Evolutionary conservation across 2,797 vertebrate species (phyloP).

Genomic region (Enteromius mattozi): DNA sequence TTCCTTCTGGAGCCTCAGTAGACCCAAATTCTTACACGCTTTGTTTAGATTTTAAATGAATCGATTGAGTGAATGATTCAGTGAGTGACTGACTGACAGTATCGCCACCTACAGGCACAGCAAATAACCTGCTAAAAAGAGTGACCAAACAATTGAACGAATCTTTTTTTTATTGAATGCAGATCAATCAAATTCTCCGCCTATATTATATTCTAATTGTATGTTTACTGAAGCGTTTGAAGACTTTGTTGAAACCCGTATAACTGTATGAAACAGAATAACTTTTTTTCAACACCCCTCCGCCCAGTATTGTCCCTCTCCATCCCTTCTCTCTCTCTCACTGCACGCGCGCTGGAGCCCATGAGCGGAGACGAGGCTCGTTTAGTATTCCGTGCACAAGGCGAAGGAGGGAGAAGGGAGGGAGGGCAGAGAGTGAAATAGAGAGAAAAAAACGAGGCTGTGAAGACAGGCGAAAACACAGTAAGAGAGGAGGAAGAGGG

Average conservation of each 20-base stretch:
- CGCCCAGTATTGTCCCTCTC: conserved; percentile 16
- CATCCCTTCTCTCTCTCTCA: conserved; percentile 40
- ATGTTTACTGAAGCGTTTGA: not conserved
- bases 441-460: conserved; percentile 62
- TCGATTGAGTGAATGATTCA: not conserved
- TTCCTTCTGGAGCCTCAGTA: not conserved
- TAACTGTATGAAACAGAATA: not conserved
- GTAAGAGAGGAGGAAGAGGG: conserved; percentile 63
- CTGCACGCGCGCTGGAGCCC: conserved; percentile 70
- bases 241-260: not conserved
- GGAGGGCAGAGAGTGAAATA: conserved; percentile 62
- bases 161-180: not conserved
- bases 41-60: not conserved
- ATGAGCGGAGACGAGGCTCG: conserved; percentile 69
- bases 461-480: conserved; percentile 71
- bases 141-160: not conserved
- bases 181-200: not conserved
- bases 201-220: not conserved
- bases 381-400: conserved; percentile 85
- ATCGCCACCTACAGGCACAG: not conserved
- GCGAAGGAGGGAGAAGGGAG: conserved; percentile 70
- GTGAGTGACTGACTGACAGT: not conserved
- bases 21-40: rapidly evolving
- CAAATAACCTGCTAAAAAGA: not conserved
- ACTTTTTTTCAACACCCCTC: conserved; percentile 42